A percentile compares a stretch with the other conserved stretches of the same genome.
phyloP scores from a whole-genome alignment of 2,888 invertebrate genomes.

The Metallyticus violacea region DNA sequence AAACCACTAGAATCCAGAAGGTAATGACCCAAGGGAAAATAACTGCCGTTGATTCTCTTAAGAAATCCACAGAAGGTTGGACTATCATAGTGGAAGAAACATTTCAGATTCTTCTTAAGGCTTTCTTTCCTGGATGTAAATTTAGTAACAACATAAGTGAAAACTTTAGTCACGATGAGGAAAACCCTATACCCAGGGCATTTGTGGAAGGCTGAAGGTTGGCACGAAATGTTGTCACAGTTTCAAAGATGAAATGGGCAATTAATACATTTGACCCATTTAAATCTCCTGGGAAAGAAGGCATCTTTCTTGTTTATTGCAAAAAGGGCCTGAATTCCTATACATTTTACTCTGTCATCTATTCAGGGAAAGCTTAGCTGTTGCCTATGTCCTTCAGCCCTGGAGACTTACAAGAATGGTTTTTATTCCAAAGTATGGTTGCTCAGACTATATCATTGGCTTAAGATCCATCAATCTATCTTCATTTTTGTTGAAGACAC shows the following conservation, averaged over 20 bases:
- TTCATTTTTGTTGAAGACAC: conserved; percentile 35
- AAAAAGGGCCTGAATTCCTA: background rate
- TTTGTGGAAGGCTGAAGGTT: background rate
- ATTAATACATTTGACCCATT: background rate
- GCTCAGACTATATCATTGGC: conserved; percentile 21
- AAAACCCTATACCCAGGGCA: too few species aligned
- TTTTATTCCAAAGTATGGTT: conserved; percentile 33
- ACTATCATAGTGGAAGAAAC: background rate
- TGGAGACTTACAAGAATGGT: conserved; percentile 12
- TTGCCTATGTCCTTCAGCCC: background rate
- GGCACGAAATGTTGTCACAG: background rate
- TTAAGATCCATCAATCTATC: conserved; percentile 35
- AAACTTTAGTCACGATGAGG: too few species aligned
- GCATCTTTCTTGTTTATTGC: conserved; percentile 13
- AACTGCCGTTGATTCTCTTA: background rate
- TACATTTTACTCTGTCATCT: background rate
- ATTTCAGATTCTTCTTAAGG: too few species aligned
- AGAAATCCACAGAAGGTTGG: background rate
- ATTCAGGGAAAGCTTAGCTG: background rate
- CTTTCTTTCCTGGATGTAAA: background rate
- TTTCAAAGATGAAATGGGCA: background rate
- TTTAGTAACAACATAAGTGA: too few species aligned
- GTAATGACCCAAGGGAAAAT: background rate
- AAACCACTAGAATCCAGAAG: background rate
- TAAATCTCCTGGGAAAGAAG: background rate